Evolutionary conservation across 2,888 invertebrate genomes (phyloP), one percentile per base, ranked within the genome.

Genomic region (Hartigia nigra): DNA sequence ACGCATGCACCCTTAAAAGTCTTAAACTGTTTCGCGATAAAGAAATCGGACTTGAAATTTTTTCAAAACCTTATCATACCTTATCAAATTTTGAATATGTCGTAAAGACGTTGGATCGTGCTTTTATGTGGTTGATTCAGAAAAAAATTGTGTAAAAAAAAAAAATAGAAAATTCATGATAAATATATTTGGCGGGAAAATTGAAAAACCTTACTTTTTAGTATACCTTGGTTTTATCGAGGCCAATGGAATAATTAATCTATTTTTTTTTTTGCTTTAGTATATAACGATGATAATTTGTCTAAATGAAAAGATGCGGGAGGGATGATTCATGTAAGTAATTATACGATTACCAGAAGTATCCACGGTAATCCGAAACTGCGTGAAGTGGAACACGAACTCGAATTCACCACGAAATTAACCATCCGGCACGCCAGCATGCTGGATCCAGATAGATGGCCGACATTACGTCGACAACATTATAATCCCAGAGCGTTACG

Each of bases 401-500:
- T 55, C 55, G 55, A 85, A 86, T 85, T 83, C 82, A 79, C 75
- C 81, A 82, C 77, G 78, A 87, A 86, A 87, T 86, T 87, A 86
- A 85, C 82, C 85, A 81, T 76, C 76, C 74, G 32, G 75, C 55
- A 55, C 55, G 55, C 55, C 55, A 55, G 55, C 55, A 55, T 55
- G 23, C 9, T 55, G 23, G 83, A 88, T 86, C 88, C 82, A 88
- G 88, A 88, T 83, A 82, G 83, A 88, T 88, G 81, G 83, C 84
- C 78, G 80, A 82, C 81, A 86, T 88, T 87, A 87, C 85, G 82
- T 82, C 76, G 79, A 78, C 82, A 87, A 84, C 84, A 86, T 88
- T 88, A 88, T 87, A 88, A 87, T 88, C 87, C 87, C 55, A 23
- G 55, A 23, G 23, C 55, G 55, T 55, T 55, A 55, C 23, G 55